Conservation (phyloP, 1,140 invertebrate species). For the Leptinotarsa lineolata region DNA sequence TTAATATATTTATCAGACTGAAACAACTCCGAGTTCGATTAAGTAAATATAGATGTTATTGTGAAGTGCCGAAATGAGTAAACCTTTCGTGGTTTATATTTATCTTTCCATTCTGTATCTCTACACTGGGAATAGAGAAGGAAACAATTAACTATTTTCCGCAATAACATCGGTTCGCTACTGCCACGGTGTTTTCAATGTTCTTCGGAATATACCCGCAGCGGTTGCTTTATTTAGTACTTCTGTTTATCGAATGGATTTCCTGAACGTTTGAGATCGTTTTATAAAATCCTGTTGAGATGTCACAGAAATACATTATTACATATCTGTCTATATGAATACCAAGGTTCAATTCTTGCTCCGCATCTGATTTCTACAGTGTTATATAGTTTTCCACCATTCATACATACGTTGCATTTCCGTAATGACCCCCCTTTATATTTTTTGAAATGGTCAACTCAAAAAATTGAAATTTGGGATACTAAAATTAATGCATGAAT, state of each 20-base stretch:
- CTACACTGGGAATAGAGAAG: neutral
- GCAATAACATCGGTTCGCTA: neutral
- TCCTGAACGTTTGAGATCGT: neutral
- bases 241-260: neutral
- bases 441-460: too few species aligned
- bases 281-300: too few species aligned
- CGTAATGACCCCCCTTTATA: too few species aligned
- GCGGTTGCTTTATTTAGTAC: neutral
- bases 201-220: neutral
- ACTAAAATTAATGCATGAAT: too few species aligned
- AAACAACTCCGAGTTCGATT: neutral
- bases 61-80: neutral
- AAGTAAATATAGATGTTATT: conserved; percentile 9
- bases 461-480: too few species aligned
- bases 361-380: too few species aligned
- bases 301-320: too few species aligned
- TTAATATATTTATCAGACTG: neutral
- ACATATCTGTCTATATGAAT: too few species aligned
- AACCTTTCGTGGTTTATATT: neutral
- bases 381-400: too few species aligned
- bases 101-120: neutral
- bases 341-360: too few species aligned
- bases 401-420: too few species aligned
- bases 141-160: conserved; percentile 6
- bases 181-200: neutral